Base-by-base conservation (phyloP, 2,113 vertebrate species). In the Naja naja region DNA sequence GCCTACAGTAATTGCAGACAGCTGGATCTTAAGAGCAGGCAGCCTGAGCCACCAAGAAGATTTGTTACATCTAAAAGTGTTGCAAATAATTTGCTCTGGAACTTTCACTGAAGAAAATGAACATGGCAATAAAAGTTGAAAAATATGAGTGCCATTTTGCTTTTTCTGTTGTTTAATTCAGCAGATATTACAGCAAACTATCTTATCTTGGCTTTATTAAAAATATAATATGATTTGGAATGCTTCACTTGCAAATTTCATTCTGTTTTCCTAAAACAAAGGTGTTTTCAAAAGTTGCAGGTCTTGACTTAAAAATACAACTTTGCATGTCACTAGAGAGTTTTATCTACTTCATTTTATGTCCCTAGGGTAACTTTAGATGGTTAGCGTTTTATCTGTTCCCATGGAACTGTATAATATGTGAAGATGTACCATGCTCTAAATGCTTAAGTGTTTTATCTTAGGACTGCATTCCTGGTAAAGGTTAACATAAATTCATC, bases 401-500 rank as follows among this genome's bases (percentile, higher is more conserved):
- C 95, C 96, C 95, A 93, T 54, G 93, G 93, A 95, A 30, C 22
- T 96, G 95, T 95, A 95, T 97, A 96, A 97, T 97, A 90, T 56
- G 96, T 93, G 95, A 97, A 94, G 94, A 93, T 96, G 96, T 97
- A 97, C 97, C 96, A 96, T 95, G 85, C 95, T 96, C 95, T 97
- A 97, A 97, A 97, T 96, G 96, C 95, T 95, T 97, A 97, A 97
- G 96, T 96, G 97, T 96, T 97, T 97, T 98, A 96, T 97, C 97
- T 97, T 97, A 97, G 96, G 96, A 97, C 95, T 95, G 93, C 96
- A 94, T 97, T 98, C 98, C 96, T 96, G 91, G 97, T 96, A 98
- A 97, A 98, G 97, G 97, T 98, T 97, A 97, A 97, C 97, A 97
- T 97, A 97, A 97, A 98, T 97, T 97, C 93, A 96, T 97, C 95